Percentiles rank a stretch among this genome's conserved stretches.
These are phyloP conservation scores for Agapornis roseicollis DNA, from an alignment of 2,113 vertebrate species.

Conservation along the genomic window DNA sequence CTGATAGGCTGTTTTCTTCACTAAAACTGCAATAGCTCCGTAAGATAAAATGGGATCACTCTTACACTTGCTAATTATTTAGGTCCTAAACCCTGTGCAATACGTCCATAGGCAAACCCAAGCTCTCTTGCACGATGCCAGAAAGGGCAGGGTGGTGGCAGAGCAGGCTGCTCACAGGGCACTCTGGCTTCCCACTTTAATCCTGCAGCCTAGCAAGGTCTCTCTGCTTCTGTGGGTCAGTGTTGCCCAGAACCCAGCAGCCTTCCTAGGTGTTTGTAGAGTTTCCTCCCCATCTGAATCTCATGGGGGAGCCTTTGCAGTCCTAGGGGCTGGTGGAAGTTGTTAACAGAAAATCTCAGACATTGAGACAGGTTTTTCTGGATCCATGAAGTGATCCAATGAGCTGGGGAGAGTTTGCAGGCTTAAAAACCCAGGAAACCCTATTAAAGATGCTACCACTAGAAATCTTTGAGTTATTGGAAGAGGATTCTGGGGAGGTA, in stretches of 20 bases:
- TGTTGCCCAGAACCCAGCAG: background rate
- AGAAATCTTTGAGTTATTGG: background rate
- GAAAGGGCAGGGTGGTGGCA: background rate
- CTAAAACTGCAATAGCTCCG: background rate
- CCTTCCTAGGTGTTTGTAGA: background rate
- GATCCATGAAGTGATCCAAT: background rate
- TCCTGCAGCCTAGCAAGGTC: rapidly evolving
- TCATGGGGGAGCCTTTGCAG: no score
- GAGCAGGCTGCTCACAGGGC: background rate
- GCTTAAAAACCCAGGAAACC: background rate
- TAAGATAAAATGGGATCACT: background rate
- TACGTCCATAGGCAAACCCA: background rate
- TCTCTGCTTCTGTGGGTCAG: background rate
- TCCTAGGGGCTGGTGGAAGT: background rate
- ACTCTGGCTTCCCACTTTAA: background rate
- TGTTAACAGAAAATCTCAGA: background rate
- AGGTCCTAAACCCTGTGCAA: background rate
- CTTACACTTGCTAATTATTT: background rate
- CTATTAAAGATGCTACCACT: background rate
- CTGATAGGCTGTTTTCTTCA: background rate
- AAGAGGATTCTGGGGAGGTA: background rate
- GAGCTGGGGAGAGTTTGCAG: background rate
- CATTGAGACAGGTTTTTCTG: background rate
- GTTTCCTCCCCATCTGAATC: background rate
- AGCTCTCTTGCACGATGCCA: background rate